Base-by-base conservation (phyloP, 2,888 invertebrate species). In the Chesias legatella region DNA sequence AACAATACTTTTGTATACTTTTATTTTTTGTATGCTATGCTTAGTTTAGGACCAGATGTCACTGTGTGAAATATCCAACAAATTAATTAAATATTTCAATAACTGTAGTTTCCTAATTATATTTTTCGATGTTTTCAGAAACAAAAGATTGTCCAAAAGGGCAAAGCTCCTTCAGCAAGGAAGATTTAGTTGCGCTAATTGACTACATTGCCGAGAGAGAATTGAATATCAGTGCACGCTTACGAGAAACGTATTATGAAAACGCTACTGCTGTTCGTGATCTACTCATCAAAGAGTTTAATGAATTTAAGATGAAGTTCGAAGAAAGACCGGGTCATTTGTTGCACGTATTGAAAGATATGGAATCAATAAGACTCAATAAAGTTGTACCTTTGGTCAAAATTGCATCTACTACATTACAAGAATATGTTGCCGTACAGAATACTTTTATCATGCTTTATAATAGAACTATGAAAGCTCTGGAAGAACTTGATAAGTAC, bases 301-400 rank as follows among this genome's bases (percentile, higher is more conserved):
- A 59, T 24, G 28, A 48, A 1, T 63, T 66, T 17, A 46, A 45
- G 7, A 8, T 43, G 8, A 52, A 41, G 42, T 47, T 69, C 2
- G 25, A 49, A 10, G 44, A 61, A 11, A 59, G 60, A 1, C 69
- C 74, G 1, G 25, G 45, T 17, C 71, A 74, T 57, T 52, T 78
- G n/a, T 51, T 56, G 35, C 58, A 77, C 36, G 51, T 72, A 11
- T 24, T 79, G 10, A 33, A 63, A n/a, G 57, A 62, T 25, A 47
- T 75, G n/a, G 38, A 33, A 2, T n/a, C 21, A 3, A 40, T 38
- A 0, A 58, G 60, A 3, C 23, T 21, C 9, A 20, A 44, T 3
- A 24, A 34, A 9, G 45, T 73, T 25, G 52, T 60, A 29, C 61
- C 60, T 5, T 10, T 35, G 1, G 48, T 66, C 1, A 27, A 48